Base-by-base conservation (phyloP, 2,888 invertebrate species). In the Malthinus flaveolus region DNA sequence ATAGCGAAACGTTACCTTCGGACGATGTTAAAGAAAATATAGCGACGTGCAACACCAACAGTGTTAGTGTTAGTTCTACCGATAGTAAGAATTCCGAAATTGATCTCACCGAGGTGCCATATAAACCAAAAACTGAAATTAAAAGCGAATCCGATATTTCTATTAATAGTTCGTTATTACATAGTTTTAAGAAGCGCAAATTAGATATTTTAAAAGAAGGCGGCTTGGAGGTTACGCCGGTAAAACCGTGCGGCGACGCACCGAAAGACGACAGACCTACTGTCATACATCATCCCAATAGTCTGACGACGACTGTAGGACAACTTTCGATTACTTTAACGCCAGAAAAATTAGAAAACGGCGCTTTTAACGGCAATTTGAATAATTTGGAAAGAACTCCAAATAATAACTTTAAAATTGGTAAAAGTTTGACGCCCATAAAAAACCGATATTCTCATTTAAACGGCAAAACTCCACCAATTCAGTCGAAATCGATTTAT, bases 181-280 rank as follows among this genome's bases (percentile, higher is more conserved):
- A 77, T 34, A 79, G 78, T 58, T 84, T 88, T 63, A 89, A 88
- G 76, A 84, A 83, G 67, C 84, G 87, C 62, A 90, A 89, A 70
- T 79, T 90, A 6, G 90, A 90, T 65, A 89, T 90, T 39, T 79
- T 91, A 35, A 87, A 88, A 56, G 88, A 90, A 68, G 84, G 89
- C 9, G 90, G 90, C 0, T 77, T 90, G 3, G 90, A 90, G 72
- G 90, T 90, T 1, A 90, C 90, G 0, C 85, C 31, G 62, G 75
- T 62, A 31, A 54, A 59, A 42, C 54, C 54, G 9, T 31, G 11
- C 9, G 36, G 11, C 9, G 57, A 61, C 15, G 32, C 10, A 11
- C 10, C 55, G 23, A 75, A 72, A 68, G 74, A 75, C 48, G 64
- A 64, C 42, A 62, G 76, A 48, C 73, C 77, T 5, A 71, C 75